Conservation (phyloP, 2,113 vertebrate species). For the Microtus montanus region DNA sequence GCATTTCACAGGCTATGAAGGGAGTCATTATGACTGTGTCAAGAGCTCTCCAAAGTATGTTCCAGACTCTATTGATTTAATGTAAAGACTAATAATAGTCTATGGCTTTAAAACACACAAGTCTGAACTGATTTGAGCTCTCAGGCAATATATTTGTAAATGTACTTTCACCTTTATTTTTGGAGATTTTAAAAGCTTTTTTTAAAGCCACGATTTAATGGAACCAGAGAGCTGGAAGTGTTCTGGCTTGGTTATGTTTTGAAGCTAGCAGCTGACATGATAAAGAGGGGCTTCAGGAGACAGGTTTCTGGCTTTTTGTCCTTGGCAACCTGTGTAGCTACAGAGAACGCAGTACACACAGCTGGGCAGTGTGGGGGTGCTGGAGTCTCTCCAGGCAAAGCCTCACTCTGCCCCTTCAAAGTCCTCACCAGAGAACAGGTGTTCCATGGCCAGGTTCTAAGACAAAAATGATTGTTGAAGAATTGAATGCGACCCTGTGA, state of each 20-base stretch:
- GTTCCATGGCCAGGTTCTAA: slow-evolving; percentile 15
- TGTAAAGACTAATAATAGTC: slow-evolving; percentile 64
- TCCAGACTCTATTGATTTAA: slow-evolving; percentile 57
- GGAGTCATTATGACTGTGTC: slow-evolving; percentile 39
- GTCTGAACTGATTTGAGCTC: slow-evolving; percentile 52
- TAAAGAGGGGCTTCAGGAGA: slow-evolving; percentile 72
- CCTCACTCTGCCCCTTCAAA: neutral
- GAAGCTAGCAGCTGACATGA: slow-evolving; percentile 65
- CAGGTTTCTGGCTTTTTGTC: slow-evolving; percentile 70
- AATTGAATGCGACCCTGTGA: slow-evolving; percentile 33
- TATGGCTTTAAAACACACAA: slow-evolving; percentile 68
- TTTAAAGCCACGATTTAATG: slow-evolving; percentile 57
- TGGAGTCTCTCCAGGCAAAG: slow-evolving; percentile 25
- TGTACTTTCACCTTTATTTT: slow-evolving; percentile 66
- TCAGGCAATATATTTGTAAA: slow-evolving; percentile 41
- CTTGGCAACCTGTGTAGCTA: slow-evolving; percentile 28
- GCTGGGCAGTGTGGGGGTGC: neutral
- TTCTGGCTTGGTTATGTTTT: slow-evolving; percentile 61
- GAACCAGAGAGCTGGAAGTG: slow-evolving; percentile 66
- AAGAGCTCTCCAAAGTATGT: slow-evolving; percentile 46
- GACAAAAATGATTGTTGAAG: slow-evolving; percentile 31
- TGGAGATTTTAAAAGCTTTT: slow-evolving; percentile 64
- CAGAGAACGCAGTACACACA: slow-evolving; percentile 53
- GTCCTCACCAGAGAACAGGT: slow-evolving; percentile 46
- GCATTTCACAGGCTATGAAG: slow-evolving; percentile 30